Evolutionary conservation across 92 coral and sea anemone genomes (phyloP), one percentile per base, ranked within the genome.

Genomic region (Chrysogorgia sp.): DNA sequence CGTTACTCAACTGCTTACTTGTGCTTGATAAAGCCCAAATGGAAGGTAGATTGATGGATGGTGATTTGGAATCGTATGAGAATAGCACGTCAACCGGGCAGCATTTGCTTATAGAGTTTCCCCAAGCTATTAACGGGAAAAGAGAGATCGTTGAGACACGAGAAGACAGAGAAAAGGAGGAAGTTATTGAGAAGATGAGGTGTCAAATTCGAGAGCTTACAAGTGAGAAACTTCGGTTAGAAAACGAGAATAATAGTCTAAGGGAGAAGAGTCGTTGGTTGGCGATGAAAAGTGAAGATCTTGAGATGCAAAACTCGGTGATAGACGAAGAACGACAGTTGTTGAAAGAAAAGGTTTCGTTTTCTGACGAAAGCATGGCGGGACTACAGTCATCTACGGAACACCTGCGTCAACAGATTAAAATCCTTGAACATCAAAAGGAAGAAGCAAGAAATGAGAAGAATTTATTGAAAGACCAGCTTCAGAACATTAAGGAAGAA

Each of bases 21-120:
- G 35, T 94, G 34, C 81, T 94, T 67, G 98, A 94, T 86, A 94
- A 94, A 56, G 98, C 98, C 0, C 88, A 85, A 45, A 89, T 91
- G 94, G 98, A 94, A 25, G 79, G 79, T 19, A 53, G 35, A n/a
- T 7, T 72, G 12, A 34, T 48, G n/a, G 79, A 34, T 7, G 1
- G 50, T 29, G 79, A 55, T 1, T 59, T 72, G 1, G 59, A 34
- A 40, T n/a, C 55, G 25, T 29, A 72, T 23, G 53, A 32, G 26
- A 26, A 23, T 8, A 19, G 41, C 5, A 34, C 24, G 17, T 34
- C 79, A 34, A 20, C 65, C 33, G 65, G 65, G 12, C 47, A 53
- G 24, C 33, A 34, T 25, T 52, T 68, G 37, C 19, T 72, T 23
- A 21, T 65, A 25, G 79, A 72, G 29, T 72, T 72, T 72, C 55